Base-by-base conservation (phyloP, 2,888 invertebrate species). In the Embidobia sp. region DNA sequence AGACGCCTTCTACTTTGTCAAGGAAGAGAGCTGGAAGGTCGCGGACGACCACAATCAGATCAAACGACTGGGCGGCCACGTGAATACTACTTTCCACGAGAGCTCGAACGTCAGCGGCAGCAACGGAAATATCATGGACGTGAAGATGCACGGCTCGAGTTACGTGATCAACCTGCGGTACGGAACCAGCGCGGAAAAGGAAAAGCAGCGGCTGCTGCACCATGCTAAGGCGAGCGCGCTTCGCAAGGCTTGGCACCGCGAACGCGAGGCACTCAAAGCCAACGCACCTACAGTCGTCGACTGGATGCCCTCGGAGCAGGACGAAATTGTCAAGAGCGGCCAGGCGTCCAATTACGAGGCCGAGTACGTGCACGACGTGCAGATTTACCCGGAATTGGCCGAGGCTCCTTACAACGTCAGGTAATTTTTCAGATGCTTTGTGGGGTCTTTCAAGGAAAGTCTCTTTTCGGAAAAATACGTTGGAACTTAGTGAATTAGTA, bases 341-440 rank as follows among this genome's bases (percentile, higher is more conserved):
- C 94, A 94, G 84, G 95, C 95, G 67, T 92, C 94, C 29, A 95
- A 94, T 83, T 97, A 97, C 90, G 96, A 97, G 85, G 96, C 96
- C 70, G 96, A 97, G 86, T 98, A 97, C 91, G 94, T 96, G 81
- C 97, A 97, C 90, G 96, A 97, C 87, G 95, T 97, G 26, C 94
- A 94, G 83, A 91, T 94, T 73, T 98, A 97, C 91, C 97, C 98
- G 0, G 97, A 98, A 89, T 92, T 98, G 55, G 96, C 98, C 57
- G 98, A 98, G 90, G 98, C 98, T 91, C 98, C 97, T 4, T 97
- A 96, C 91, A 98, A 98, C 91, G 94, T 98, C 77, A 93, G 95
- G 86, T 77, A 66, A n/a, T n/a, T n/a, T n/a, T n/a, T n/a, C n/a
- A n/a, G n/a, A n/a, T n/a, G n/a, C n/a, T n/a, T n/a, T n/a, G n/a